Evolutionary conservation across 1,140 invertebrate genomes (phyloP), one percentile per base, ranked within the genome.

Genomic region (Drosophila navojoa): DNA sequence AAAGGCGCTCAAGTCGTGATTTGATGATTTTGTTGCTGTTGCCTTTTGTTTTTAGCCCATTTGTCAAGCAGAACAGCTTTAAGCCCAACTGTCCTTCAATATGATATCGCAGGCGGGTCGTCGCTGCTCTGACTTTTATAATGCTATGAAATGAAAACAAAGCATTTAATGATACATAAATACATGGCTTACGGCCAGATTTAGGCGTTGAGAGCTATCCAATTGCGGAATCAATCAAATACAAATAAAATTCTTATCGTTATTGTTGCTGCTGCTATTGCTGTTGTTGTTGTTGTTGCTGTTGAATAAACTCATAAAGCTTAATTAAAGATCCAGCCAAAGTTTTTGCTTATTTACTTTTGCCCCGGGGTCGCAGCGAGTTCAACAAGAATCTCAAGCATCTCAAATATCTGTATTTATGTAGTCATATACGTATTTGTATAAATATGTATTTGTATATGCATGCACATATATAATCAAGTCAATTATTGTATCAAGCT

Each of bases 1-100:
- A 87, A 89, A 89, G 77, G 68, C 71, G 76, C 76, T 82, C 76
- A 79, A 89, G 79, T 87, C 82, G 82, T 87, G 82, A 87, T 82
- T 87, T 89, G 84, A 86, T 86, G 82, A 89, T 86, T 86, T 86
- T 87, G 38, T 77, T 61, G 58, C 44, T 60, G 58, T 67, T 68
- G 58, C 55, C 27, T 32, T 71, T 57, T 66, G 38, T 47, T 67
- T 67, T 27, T 53, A 72, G 58, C 61, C 84, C 79, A 86, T 89
- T 86, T 87, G 82, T 86, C 79, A 86, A 86, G 79, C 77, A 76
- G 76, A 72, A 76, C 71, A 55, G 77, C 75, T 58, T 61, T 72
- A 71, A 76, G 79, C 71, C 54, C 53, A 58, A 66, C 76, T 78
- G 67, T 74, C 79, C 64, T 69, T 64, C 63, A 40, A 69, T 61